These are phyloP conservation scores for Trachelus stipa DNA, from an alignment of 2,888 invertebrate genomes.

Conservation along the genomic window DNA sequence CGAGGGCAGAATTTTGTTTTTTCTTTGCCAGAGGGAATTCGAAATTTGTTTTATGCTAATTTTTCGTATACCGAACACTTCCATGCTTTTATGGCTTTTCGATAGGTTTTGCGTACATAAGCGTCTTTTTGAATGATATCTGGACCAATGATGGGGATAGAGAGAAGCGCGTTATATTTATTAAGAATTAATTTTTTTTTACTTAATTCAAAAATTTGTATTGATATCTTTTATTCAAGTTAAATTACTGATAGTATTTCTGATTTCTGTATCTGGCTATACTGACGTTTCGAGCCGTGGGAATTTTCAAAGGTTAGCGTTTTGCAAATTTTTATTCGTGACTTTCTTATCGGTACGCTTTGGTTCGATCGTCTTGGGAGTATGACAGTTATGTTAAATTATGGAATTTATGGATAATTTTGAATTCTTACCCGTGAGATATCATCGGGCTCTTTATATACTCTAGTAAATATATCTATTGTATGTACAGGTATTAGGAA, in stretches of 20 bases:
- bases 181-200: no score
- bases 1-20: conserved; percentile 11
- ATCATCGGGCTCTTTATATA: not conserved
- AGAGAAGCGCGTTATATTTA: not conserved
- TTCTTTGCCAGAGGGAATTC: conserved; percentile 10
- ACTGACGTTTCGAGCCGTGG: no score
- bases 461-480: not conserved
- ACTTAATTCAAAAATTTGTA: no score
- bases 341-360: not conserved
- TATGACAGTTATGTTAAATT: not conserved
- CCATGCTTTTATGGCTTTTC: not conserved
- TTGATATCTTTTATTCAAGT: no score
- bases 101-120: not conserved
- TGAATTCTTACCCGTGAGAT: not conserved
- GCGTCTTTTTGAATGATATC: not conserved
- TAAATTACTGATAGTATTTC: no score
- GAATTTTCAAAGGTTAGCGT: not conserved
- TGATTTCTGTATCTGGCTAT: no score
- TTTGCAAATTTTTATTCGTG: not conserved
- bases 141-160: not conserved
- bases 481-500: not conserved
- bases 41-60: conserved; percentile 24
- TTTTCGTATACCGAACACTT: conserved; percentile 6
- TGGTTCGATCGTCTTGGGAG: not conserved
- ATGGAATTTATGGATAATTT: not conserved